Evolutionary conservation across 2,797 vertebrate genomes (phyloP), one percentile per base, ranked within the genome.

Genomic region (Falco novaeseelandiae): DNA sequence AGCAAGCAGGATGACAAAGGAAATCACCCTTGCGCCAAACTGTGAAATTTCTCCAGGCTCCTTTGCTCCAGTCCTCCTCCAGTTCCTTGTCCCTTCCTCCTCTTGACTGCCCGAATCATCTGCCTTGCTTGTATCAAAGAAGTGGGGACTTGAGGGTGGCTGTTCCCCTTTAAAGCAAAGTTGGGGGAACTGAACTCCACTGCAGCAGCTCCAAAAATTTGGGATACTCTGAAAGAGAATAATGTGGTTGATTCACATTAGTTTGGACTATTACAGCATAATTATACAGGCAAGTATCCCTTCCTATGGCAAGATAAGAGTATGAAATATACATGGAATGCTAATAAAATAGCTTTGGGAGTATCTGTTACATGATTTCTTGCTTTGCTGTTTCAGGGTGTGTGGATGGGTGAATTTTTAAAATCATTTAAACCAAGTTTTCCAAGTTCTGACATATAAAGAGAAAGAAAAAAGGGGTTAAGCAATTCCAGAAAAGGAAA

Each of bases 1-100:
- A 95, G 69, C 69, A 86, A 95, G 95, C 51, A 54, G 76, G 87
- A 96, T 90, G 97, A 95, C 89, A 96, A 96, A 97, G 95, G 95
- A 94, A 96, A 93, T 89, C 83, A 81, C 85, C 87, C 57, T 70
- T 66, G 40, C 57, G 76, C 77, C 92, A 95, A 94, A 95, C 93
- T 91, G 94, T 82, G 88, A 83, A 59, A 69, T 96, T 97, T 93
- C 63, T 63, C 49, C 67, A 49, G 74, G 58, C 34, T 93, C 36
- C 57, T 79, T 83, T 71, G 48, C 88, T 94, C 54, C 88, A 77
- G 44, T 25, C 48, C 40, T 80, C 46, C 66, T 94, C 58, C 19
- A 46, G 38, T 36, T 85, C 65, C 67, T 69, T 18, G 5, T 29
- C 36, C 36, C 49, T 85, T 80, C 54, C 52, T 84, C 48, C 57